Evolutionary conservation across 2,113 vertebrate genomes (phyloP).

Genomic region (Forbesichthys papilliferus): DNA sequence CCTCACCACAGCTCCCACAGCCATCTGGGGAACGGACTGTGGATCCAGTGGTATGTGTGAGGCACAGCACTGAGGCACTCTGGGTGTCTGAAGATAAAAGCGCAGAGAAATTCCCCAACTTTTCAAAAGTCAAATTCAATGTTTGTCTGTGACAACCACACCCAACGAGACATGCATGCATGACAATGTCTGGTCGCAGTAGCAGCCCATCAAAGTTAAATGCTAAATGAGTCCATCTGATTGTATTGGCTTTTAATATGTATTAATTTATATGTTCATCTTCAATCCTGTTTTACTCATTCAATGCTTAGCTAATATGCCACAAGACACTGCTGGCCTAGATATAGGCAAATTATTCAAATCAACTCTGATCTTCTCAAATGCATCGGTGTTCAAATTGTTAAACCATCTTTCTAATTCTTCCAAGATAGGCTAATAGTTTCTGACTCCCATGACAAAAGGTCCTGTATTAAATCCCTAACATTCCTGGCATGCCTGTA

Average conservation of each 20-base stretch:
- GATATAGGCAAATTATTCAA: background rate
- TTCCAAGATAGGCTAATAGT: background rate
- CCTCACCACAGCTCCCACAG: conserved; percentile 71
- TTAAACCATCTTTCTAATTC: no score
- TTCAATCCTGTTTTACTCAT: background rate
- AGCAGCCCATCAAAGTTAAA: conserved; percentile 23
- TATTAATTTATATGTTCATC: background rate
- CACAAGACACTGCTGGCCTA: background rate
- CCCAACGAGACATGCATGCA: conserved; percentile 50
- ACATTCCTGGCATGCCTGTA: no score
- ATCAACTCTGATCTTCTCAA: background rate
- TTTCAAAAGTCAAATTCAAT: conserved; percentile 59
- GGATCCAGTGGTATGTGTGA: conserved; percentile 69
- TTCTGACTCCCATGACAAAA: background rate
- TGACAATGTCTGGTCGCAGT: conserved; percentile 40
- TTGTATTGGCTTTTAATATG: background rate
- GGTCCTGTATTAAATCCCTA: no score
- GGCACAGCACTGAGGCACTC: conserved; percentile 57
- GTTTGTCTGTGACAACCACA: conserved; percentile 56
- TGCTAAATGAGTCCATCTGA: background rate
- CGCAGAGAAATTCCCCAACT: conserved; percentile 59
- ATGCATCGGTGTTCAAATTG: background rate
- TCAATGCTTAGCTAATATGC: background rate
- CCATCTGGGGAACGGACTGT: conserved; percentile 74
- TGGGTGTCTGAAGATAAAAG: conserved; percentile 64